Percentiles rank a stretch among this genome's conserved stretches.
phyloP scores from a whole-genome alignment of 2,797 vertebrate species.

The Pelodytes ibericus region DNA sequence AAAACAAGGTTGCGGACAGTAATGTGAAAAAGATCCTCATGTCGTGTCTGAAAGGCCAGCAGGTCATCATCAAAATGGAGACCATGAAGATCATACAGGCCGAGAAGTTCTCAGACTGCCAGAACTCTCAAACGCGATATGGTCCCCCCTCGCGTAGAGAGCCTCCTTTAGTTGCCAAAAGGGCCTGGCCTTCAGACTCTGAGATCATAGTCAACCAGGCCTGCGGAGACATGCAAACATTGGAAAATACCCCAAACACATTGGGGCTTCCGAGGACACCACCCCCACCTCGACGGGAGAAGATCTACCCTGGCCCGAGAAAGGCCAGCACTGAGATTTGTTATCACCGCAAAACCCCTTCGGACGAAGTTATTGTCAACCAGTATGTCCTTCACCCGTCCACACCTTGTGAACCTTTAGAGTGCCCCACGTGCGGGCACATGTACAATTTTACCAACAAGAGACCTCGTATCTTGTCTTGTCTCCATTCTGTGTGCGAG shows the following conservation, averaged over 20 bases:
- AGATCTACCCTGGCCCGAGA: conserved; percentile 79
- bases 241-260: conserved; percentile 68
- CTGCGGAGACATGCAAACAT: conserved; percentile 84
- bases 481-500: conserved; percentile 97
- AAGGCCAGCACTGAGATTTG: conserved; percentile 89
- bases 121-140: conserved; percentile 84
- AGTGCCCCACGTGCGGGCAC: conserved; percentile 97
- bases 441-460: conserved; percentile 94
- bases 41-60: conserved; percentile 97
- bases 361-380: conserved; percentile 94
- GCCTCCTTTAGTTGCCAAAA: conserved; percentile 85
- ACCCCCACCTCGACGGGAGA: conserved; percentile 74
- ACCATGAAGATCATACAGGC: conserved; percentile 97
- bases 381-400: conserved; percentile 91
- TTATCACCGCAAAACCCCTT: conserved; percentile 88
- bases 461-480: conserved; percentile 94
- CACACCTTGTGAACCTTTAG: conserved; percentile 89
- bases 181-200: conserved; percentile 88
- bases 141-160: conserved; percentile 77
- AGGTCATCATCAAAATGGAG: conserved; percentile 97
- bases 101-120: conserved; percentile 95
- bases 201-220: conserved; percentile 98
- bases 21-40: conserved; percentile 80
- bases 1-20: conserved; percentile 68
- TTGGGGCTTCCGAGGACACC: conserved; percentile 72